These are phyloP conservation scores for Gastrophysa polygoni DNA, from an alignment of 2,888 invertebrate genomes.

Conservation along the genomic window DNA sequence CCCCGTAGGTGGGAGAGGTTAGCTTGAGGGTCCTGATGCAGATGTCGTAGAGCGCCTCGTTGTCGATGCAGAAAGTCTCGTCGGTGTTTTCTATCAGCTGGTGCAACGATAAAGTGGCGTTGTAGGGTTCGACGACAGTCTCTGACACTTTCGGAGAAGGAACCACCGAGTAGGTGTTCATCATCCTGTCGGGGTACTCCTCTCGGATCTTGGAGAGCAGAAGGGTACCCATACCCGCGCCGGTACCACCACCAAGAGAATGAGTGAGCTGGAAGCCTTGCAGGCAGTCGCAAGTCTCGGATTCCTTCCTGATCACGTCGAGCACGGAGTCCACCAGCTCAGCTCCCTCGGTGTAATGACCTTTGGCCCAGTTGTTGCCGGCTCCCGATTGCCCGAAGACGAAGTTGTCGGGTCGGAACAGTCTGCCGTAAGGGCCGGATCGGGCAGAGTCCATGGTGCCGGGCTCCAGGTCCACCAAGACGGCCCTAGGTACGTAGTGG, in stretches of 20 bases:
- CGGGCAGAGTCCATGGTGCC: slow-evolving; percentile 91
- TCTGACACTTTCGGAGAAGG: slow-evolving; percentile 80
- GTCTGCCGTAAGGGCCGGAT: slow-evolving; percentile 81
- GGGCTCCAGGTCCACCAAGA: slow-evolving; percentile 77
- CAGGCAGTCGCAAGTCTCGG: slow-evolving; percentile 90
- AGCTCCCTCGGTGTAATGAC: slow-evolving; percentile 91
- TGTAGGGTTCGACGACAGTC: slow-evolving; percentile 84
- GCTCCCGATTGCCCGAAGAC: slow-evolving; percentile 75
- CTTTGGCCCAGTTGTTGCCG: slow-evolving; percentile 88
- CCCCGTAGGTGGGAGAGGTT: slow-evolving; percentile 86
- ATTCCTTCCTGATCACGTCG: slow-evolving; percentile 84
- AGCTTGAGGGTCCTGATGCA: slow-evolving; percentile 89
- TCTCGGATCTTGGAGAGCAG: slow-evolving; percentile 89
- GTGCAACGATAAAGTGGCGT: slow-evolving; percentile 85
- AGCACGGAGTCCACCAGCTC: slow-evolving; percentile 83
- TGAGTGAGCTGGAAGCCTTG: slow-evolving; percentile 89
- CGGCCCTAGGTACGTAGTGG: slow-evolving; percentile 55
- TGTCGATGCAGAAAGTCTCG: slow-evolving; percentile 87
- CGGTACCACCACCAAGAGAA: slow-evolving; percentile 80
- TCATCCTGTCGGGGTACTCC: slow-evolving; percentile 88
- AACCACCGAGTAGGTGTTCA: slow-evolving; percentile 84
- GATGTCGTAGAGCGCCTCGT: slow-evolving; percentile 80
- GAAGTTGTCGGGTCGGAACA: slow-evolving; percentile 90
- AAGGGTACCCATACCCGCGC: slow-evolving; percentile 79
- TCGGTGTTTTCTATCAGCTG: slow-evolving; percentile 89